Percentiles rank a stretch among this genome's conserved stretches.
Conservation (phyloP, 2,113 vertebrate genomes). For the Piaya cayana region DNA sequence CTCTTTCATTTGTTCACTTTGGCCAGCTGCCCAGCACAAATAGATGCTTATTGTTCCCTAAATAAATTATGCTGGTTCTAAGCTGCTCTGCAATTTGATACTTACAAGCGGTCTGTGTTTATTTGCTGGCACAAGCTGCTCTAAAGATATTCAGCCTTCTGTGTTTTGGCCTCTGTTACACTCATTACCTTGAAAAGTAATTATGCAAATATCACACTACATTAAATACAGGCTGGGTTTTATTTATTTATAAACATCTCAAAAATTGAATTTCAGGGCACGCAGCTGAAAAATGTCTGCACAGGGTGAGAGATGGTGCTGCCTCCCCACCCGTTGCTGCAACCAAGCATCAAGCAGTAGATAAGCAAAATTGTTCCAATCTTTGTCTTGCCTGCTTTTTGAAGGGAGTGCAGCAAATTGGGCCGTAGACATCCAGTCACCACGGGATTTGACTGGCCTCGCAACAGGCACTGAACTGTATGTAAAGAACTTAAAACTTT, state of each 20-base stretch:
- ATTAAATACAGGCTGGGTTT: slow-evolving; percentile 19
- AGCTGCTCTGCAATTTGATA: slow-evolving; percentile 17
- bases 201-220: slow-evolving; percentile 46
- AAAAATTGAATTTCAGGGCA: slow-evolving; percentile 33
- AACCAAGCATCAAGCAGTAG: neutral
- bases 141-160: slow-evolving; percentile 31
- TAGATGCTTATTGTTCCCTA: slow-evolving; percentile 39
- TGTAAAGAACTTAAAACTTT: neutral
- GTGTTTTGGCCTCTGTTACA: slow-evolving; percentile 33
- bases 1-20: slow-evolving; percentile 47
- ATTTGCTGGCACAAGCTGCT: slow-evolving; percentile 28
- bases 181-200: slow-evolving; percentile 66
- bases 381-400: slow-evolving; percentile 8
- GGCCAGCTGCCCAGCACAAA: slow-evolving; percentile 29
- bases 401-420: slow-evolving; percentile 5
- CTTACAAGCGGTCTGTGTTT: slow-evolving; percentile 24
- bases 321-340: neutral
- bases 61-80: slow-evolving; percentile 48
- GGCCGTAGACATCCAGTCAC: neutral
- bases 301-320: neutral
- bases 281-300: neutral
- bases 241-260: slow-evolving; percentile 58
- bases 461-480: neutral
- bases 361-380: slow-evolving; percentile 12
- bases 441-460: neutral